Percentiles rank a stretch among this genome's conserved stretches.
Conservation (phyloP, 2,113 vertebrate species). For the Clupea harengus region DNA sequence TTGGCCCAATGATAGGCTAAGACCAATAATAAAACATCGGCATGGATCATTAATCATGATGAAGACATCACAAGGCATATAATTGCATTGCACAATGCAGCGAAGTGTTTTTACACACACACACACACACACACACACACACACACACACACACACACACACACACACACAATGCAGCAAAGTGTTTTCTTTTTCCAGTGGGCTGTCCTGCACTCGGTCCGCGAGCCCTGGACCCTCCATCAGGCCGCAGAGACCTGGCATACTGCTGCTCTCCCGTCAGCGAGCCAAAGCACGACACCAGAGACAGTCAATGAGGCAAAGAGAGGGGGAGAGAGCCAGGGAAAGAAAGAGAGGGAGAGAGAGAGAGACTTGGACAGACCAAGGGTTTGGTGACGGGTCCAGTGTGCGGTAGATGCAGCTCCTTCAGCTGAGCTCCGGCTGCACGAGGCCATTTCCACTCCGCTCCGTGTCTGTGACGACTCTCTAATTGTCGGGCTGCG, state of each 20-base stretch:
- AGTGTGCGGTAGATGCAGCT: background rate
- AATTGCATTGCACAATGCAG: background rate
- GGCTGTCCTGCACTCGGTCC: background rate
- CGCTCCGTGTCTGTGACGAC: constrained; percentile 38
- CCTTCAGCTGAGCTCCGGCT: background rate
- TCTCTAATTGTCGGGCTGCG: constrained; percentile 44
- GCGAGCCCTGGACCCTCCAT: constrained; percentile 13
- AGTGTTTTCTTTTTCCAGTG: background rate
- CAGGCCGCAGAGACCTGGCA: constrained; percentile 22
- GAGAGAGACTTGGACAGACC: constrained; percentile 1
- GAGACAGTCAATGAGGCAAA: constrained; percentile 25
- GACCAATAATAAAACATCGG: background rate
- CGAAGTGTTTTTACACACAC: too few relatives aligned
- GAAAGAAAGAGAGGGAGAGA: constrained; percentile 7
- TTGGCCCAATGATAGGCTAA: background rate
- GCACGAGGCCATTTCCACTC: background rate
- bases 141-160: too few relatives aligned
- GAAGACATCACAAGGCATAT: background rate
- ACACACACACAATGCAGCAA: too few relatives aligned
- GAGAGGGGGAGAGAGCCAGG: background rate
- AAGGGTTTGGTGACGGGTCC: background rate
- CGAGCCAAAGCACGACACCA: constrained; percentile 17
- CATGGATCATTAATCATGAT: background rate
- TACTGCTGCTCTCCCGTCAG: background rate
- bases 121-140: too few relatives aligned